A percentile compares a stretch with the other conserved stretches of the same genome.
These are phyloP conservation scores for Brachionus angularis DNA, from an alignment of 1,140 invertebrate genomes.

Conservation along the genomic window DNA sequence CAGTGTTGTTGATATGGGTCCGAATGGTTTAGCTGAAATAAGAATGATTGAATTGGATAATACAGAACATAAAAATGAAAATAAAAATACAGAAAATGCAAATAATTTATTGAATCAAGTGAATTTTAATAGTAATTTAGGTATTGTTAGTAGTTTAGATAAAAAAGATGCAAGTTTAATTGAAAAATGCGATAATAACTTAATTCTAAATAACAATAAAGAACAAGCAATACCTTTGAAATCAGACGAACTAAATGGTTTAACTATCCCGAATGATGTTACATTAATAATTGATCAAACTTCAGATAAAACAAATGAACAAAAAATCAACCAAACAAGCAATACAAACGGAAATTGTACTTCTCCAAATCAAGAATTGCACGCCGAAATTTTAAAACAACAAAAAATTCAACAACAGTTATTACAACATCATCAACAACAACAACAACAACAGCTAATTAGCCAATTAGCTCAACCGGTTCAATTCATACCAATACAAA, in stretches of 20 bases:
- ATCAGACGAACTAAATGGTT: background rate
- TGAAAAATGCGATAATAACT: background rate
- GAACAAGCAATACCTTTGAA: background rate
- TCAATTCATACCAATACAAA: conserved; percentile 17
- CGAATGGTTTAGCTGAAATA: conserved; percentile 6
- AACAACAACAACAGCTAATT: background rate
- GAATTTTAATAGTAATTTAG: background rate
- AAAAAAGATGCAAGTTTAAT: background rate
- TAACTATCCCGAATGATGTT: conserved; percentile 3
- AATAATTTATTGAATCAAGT: background rate
- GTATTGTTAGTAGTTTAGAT: background rate
- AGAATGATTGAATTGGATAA: conserved; percentile 32
- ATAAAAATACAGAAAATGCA: background rate
- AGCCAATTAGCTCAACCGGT: background rate
- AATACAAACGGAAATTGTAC: background rate
- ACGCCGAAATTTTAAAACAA: background rate
- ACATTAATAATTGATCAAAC: too few species aligned
- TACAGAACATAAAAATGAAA: conserved; percentile 6
- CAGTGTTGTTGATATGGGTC: conserved; percentile 13
- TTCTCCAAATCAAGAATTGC: background rate
- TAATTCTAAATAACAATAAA: too few species aligned
- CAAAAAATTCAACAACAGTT: background rate
- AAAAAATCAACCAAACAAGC: background rate
- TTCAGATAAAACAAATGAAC: background rate
- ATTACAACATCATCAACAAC: conserved; percentile 7